phyloP scores from a whole-genome alignment of 1,140 invertebrate species.

The Venustaconcha ellipsiformis region DNA sequence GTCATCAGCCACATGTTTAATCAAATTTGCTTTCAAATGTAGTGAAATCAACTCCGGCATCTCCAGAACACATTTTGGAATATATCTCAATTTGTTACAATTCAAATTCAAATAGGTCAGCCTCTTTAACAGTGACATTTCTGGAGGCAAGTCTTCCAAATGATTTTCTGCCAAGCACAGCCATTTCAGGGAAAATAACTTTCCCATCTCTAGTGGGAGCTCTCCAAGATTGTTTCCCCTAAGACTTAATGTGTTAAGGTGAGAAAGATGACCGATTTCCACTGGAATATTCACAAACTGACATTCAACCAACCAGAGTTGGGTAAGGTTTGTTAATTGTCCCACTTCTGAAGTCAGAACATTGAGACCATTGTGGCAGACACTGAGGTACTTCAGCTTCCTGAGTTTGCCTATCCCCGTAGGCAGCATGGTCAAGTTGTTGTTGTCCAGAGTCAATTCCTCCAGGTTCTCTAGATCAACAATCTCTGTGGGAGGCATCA shows the following conservation, averaged over 20 bases:
- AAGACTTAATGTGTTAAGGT: constrained; percentile 55
- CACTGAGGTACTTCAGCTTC: constrained; percentile 56
- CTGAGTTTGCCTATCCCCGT: constrained; percentile 47
- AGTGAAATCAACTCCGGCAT: constrained; percentile 47
- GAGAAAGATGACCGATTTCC: constrained; percentile 53
- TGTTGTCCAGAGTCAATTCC: constrained; percentile 62
- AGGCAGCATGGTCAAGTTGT: constrained; percentile 62
- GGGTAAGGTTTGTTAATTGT: constrained; percentile 38
- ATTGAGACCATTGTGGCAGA: constrained; percentile 58
- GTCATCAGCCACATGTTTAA: constrained; percentile 52
- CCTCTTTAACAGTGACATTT: constrained; percentile 43
- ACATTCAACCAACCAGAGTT: constrained; percentile 61
- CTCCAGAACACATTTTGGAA: constrained; percentile 54
- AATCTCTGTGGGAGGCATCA: constrained; percentile 64
- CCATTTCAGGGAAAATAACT: constrained; percentile 55
- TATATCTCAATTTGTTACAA: constrained; percentile 47
- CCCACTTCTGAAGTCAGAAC: constrained; percentile 54
- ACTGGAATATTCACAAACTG: constrained; percentile 51
- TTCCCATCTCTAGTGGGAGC: constrained; percentile 49
- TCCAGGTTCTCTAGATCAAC: constrained; percentile 44
- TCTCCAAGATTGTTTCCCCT: constrained; percentile 48
- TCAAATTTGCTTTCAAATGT: constrained; percentile 49
- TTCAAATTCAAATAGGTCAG: constrained; percentile 61
- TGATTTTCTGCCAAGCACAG: constrained; percentile 60
- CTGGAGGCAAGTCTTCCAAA: constrained; percentile 48